A percentile compares a stretch with the other conserved stretches of the same genome.
These are phyloP conservation scores for Papilio demoleus DNA, from an alignment of 2,888 invertebrate genomes.

Conservation along the genomic window DNA sequence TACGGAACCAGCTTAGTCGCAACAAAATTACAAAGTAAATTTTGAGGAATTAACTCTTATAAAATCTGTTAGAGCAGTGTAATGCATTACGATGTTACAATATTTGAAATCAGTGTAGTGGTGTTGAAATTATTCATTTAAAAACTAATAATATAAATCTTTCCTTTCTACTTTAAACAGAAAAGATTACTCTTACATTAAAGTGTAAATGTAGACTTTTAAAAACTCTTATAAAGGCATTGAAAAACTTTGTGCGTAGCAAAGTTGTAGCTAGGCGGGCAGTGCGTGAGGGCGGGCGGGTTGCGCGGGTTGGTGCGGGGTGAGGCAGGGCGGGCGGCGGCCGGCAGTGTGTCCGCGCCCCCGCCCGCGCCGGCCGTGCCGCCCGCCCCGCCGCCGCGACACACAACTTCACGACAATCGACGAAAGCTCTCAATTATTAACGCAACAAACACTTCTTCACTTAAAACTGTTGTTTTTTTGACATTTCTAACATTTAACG, in stretches of 20 bases:
- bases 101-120: no score
- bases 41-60: no score
- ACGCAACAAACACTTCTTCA: background rate
- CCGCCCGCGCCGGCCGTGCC: slow-evolving; percentile 23
- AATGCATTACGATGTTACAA: no score
- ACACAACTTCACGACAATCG: background rate
- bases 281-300: slow-evolving; percentile 1
- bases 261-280: slow-evolving; percentile 1
- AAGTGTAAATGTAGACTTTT: background rate
- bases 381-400: slow-evolving; percentile 7
- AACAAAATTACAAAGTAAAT: no score
- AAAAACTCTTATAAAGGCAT: no score
- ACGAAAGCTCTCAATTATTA: slow-evolving; percentile 2
- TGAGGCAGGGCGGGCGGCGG: background rate
- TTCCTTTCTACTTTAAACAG: background rate
- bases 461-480: background rate
- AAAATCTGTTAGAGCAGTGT: no score
- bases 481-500: background rate
- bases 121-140: no score
- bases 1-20: no score
- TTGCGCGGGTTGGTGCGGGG: no score
- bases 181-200: background rate
- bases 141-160: background rate
- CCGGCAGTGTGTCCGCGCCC: slow-evolving; percentile 18
- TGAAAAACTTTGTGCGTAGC: background rate